phyloP scores from a whole-genome alignment of 2,888 invertebrate genomes.

The Congeria kusceri region DNA sequence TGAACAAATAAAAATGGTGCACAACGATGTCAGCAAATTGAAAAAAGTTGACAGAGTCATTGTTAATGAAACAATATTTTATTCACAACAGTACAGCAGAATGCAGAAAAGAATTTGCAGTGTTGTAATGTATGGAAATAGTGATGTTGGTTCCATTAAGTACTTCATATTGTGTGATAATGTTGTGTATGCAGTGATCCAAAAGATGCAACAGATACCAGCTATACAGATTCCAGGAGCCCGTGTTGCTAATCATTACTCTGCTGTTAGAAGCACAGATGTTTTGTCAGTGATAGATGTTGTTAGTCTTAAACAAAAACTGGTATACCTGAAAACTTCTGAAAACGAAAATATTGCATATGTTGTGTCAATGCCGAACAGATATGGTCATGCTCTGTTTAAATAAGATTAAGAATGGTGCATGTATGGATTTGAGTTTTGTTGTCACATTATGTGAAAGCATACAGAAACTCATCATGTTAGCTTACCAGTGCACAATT shows the following conservation, averaged over 20 bases:
- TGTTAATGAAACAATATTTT: conserved; percentile 27
- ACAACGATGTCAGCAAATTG: not conserved
- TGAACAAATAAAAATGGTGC: conserved; percentile 1
- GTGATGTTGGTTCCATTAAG: conserved; percentile 17
- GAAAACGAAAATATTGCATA: not conserved
- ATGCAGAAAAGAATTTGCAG: conserved; percentile 33
- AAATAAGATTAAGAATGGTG: too few relatives aligned
- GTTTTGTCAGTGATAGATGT: conserved; percentile 15
- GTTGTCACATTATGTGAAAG: too few relatives aligned
- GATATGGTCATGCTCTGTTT: not conserved
- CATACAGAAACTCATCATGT: too few relatives aligned
- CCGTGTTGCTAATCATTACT: conserved; percentile 5
- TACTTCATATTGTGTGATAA: conserved; percentile 11
- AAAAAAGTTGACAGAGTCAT: conserved; percentile 30
- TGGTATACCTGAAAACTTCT: not conserved
- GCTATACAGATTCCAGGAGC: conserved; percentile 14
- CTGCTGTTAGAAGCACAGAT: conserved; percentile 9
- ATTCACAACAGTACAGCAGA: conserved; percentile 19
- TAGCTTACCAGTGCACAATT: too few relatives aligned
- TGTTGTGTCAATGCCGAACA: not conserved
- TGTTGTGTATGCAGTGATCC: conserved; percentile 25
- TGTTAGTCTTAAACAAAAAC: not conserved
- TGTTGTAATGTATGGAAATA: conserved; percentile 24
- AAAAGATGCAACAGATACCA: conserved; percentile 29
- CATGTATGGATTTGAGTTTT: too few relatives aligned